Conservation (phyloP, 92 coral and sea anemone genomes). For the Palythoa caribaeorum region DNA sequence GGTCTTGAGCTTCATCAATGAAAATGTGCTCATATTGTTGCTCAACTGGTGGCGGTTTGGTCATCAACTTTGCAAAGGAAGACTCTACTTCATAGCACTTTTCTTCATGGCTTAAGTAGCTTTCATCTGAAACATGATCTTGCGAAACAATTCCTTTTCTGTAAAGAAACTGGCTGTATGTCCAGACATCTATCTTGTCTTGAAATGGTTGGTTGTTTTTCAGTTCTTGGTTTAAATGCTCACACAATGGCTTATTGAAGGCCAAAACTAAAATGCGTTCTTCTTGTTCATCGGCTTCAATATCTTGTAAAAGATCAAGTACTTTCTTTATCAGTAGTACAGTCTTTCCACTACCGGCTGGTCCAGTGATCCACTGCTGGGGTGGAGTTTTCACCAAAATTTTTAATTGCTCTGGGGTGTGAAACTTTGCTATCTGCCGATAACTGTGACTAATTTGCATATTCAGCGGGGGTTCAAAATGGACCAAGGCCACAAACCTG, state of each 20-base stretch:
- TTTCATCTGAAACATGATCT: neutral
- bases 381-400: slow-evolving; percentile 9
- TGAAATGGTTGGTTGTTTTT: neutral
- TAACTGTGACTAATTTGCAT: slow-evolving; percentile 33
- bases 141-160: neutral
- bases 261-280: no score
- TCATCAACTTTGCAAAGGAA: neutral
- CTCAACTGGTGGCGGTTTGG: neutral
- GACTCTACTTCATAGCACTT: neutral
- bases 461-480: slow-evolving; percentile 32
- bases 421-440: slow-evolving; percentile 13
- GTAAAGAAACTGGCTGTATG: slow-evolving; percentile 32
- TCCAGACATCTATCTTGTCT: neutral
- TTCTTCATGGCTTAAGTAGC: neutral
- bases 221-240: neutral
- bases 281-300: neutral
- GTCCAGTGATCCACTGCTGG: no score
- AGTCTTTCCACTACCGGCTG: slow-evolving; percentile 30
- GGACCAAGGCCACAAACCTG: slow-evolving; percentile 49
- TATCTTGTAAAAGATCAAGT: slow-evolving; percentile 18
- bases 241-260: neutral
- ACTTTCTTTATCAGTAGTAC: slow-evolving; percentile 61
- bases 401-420: slow-evolving; percentile 48
- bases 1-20: no score
- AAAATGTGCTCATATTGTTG: no score